Base-by-base conservation (phyloP, 2,888 invertebrate species). In the Drosophila kanekoi region DNA sequence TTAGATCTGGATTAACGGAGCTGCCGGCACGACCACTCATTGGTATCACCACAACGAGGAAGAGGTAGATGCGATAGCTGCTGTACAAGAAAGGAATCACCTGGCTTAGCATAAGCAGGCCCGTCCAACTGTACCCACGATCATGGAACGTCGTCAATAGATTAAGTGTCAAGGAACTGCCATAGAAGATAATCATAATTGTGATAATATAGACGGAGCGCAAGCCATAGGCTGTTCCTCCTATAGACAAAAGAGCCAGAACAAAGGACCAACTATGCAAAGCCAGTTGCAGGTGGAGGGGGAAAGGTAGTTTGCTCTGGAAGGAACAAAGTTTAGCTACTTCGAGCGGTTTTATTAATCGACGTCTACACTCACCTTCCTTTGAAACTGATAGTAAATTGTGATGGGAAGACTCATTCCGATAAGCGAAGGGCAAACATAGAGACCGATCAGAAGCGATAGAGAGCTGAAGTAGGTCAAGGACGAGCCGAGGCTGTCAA, bases 391-490 rank as follows among this genome's bases (percentile, higher is more conserved):
- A 48, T 89, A 91, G 18, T 64, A 72, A 9, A 91, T 57, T 72
- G 71, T 64, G 81, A 89, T 32, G 0, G 91, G 90, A 1, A 90
- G 60, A 13, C 76, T 77, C 4, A 91, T 73, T 0, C 90, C 90
- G 37, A 92, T 81, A 5, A 92, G 66, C 3, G 91, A 71, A 2
- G 93, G 93, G 47, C 90, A 89, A 1, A 90, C 54, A 54, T 87
- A 90, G 13, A 90, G 56, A 0, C 92, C 93, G 60, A 93, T 90
- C 16, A 94, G 89, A 44, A 94, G 90, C 90, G 93, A 93, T 28
- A 93, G 93, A 72, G 93, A 90, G 11, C 94, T 93, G 80, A 93
- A 95, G 94, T 95, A 95, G 49, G 93, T 93, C 94, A 95, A 93
- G 4, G 93, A 91, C 28, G 91, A 80, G 51, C 92, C 89, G 3